A percentile compares a stretch with the other conserved stretches of the same genome.
phyloP scores from a whole-genome alignment of 2,797 vertebrate genomes.

The Hephaestus fuliginosus region DNA sequence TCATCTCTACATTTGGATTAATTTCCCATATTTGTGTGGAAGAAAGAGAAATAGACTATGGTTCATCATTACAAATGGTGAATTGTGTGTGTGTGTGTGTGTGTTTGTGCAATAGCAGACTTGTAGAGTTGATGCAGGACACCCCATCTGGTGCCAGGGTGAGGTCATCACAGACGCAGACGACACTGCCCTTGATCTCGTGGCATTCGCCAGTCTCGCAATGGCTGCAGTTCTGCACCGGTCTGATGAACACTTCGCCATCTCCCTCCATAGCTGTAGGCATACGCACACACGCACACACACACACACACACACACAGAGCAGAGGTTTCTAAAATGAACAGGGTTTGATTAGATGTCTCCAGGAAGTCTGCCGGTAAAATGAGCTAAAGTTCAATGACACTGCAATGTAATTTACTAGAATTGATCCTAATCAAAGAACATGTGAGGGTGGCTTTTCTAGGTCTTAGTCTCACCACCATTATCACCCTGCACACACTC shows the following conservation, averaged over 20 bases:
- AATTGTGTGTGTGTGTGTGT: conserved; percentile 10
- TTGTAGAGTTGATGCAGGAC: conserved; percentile 89
- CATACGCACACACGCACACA: conserved; percentile 14
- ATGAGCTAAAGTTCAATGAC: conserved; percentile 28
- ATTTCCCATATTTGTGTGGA: conserved; percentile 34
- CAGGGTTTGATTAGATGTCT: conserved; percentile 13
- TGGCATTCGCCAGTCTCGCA: conserved; percentile 94
- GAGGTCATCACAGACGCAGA: conserved; percentile 93
- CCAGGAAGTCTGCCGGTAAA: conserved; percentile 13
- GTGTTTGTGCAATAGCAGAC: conserved; percentile 49
- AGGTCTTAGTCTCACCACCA: neutral
- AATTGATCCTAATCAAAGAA: conserved; percentile 24
- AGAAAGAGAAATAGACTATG: conserved; percentile 2
- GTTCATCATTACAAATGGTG: conserved; percentile 5
- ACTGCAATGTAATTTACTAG: conserved; percentile 19
- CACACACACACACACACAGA: conserved; percentile 25
- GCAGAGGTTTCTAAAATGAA: conserved; percentile 24
- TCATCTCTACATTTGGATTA: conserved; percentile 34
- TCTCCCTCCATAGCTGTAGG: conserved; percentile 92
- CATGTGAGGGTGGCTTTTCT: neutral
- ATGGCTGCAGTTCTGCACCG: conserved; percentile 97
- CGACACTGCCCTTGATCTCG: conserved; percentile 83
- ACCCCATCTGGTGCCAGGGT: conserved; percentile 88
- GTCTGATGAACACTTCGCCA: conserved; percentile 94
- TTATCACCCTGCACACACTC: conserved; percentile 11